phyloP scores from a whole-genome alignment of 1,140 invertebrate species.

The Sarcophaga bullata region DNA sequence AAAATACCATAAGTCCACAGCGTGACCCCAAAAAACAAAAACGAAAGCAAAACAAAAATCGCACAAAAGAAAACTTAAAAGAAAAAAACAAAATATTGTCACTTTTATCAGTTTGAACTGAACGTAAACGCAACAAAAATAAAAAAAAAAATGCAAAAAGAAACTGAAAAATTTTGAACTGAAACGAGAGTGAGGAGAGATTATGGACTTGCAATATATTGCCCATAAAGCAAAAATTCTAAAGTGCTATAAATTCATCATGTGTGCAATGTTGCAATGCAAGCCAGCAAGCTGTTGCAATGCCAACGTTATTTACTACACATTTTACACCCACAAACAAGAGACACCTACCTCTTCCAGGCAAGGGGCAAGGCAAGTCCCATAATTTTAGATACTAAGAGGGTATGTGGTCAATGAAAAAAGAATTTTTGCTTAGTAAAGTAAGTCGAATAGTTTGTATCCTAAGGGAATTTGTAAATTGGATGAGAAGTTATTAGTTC shows the following conservation, averaged over 20 bases:
- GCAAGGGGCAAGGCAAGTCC: too few relatives aligned
- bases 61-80: not conserved
- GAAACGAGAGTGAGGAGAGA: not conserved
- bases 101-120: constrained; percentile 6
- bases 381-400: too few relatives aligned
- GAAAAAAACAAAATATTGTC: not conserved
- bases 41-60: not conserved
- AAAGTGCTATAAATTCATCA: constrained; percentile 65
- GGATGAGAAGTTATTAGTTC: too few relatives aligned
- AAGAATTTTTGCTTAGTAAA: too few relatives aligned
- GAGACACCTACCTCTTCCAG: too few relatives aligned
- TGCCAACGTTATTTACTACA: constrained; percentile 1
- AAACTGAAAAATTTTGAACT: too few relatives aligned
- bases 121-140: not conserved
- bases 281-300: constrained; percentile 9
- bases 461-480: too few relatives aligned
- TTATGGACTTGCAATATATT: constrained; percentile 5
- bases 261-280: constrained; percentile 56
- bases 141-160: too few relatives aligned
- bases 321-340: too few relatives aligned
- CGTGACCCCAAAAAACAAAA: not conserved
- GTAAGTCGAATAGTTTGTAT: too few relatives aligned
- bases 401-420: too few relatives aligned
- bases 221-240: constrained; percentile 54
- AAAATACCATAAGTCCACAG: not conserved